Evolutionary conservation across 1,140 invertebrate species (phyloP).

Genomic region (Neodiprion fabricii): DNA sequence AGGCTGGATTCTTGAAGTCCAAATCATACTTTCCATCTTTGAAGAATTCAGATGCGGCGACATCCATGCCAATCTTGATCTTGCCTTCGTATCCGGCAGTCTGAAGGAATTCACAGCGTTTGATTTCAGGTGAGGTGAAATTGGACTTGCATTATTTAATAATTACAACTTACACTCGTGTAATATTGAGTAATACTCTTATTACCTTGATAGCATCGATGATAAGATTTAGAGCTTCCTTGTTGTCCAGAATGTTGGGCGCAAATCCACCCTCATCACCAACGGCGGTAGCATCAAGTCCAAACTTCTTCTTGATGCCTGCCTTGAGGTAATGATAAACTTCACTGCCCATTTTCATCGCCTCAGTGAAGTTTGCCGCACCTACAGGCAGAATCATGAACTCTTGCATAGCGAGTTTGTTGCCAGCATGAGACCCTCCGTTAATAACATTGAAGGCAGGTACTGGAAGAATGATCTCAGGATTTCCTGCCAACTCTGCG

Average conservation of each 20-base stretch:
- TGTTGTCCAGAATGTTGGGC: conserved; percentile 96
- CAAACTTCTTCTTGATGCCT: conserved; percentile 95
- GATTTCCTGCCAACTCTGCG: conserved; percentile 92
- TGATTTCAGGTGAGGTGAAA: conserved; percentile 8
- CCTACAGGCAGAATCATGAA: conserved; percentile 92
- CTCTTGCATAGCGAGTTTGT: conserved; percentile 99
- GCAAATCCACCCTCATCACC: conserved; percentile 99
- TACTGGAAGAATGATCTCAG: conserved; percentile 90
- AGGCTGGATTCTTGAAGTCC: conserved; percentile 96
- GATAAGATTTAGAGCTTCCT: conserved; percentile 90
- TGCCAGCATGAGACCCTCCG: conserved; percentile 98
- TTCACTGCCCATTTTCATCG: conserved; percentile 98
- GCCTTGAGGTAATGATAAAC: conserved; percentile 96
- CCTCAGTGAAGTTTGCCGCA: conserved; percentile 91
- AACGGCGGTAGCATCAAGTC: conserved; percentile 95
- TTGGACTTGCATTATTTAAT: background rate
- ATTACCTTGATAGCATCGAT: conserved; percentile 91
- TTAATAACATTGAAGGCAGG: conserved; percentile 99
- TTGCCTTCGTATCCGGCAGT: conserved; percentile 66
- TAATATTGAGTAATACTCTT: conserved; percentile 24
- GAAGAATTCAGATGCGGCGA: conserved; percentile 96
- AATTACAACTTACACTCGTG: background rate
- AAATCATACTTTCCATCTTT: conserved; percentile 92
- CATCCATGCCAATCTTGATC: conserved; percentile 96
- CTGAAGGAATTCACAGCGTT: conserved; percentile 42